Percentiles rank a stretch among this genome's conserved stretches.
These are phyloP conservation scores for Sturnus vulgaris DNA, from an alignment of 2,113 vertebrate genomes.

Conservation along the genomic window DNA sequence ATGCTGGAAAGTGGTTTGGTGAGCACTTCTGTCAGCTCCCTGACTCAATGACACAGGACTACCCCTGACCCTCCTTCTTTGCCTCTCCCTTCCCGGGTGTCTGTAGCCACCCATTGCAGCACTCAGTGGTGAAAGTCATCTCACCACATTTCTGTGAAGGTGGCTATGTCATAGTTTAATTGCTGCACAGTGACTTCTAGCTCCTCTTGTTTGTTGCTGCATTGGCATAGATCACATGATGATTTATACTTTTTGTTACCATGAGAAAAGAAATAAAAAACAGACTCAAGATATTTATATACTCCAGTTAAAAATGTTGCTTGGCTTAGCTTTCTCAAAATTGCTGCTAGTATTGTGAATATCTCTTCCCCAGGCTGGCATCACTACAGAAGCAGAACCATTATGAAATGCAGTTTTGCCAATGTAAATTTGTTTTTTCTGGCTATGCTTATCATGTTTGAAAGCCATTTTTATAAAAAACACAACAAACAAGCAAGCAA, in stretches of 20 bases:
- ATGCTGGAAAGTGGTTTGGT: too few relatives aligned
- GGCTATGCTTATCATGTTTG: background rate
- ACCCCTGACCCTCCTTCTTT: background rate
- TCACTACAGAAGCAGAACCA: background rate
- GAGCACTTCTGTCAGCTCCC: background rate
- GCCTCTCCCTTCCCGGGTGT: background rate
- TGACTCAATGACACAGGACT: background rate
- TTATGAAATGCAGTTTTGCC: background rate
- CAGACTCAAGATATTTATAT: background rate
- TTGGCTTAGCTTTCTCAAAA: background rate
- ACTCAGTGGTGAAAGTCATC: background rate
- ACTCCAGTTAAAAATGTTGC: background rate
- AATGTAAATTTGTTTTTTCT: slow-evolving; percentile 36
- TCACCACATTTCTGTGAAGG: background rate
- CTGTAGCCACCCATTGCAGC: background rate
- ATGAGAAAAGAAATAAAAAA: background rate
- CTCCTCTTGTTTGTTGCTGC: background rate
- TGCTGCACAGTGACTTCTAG: background rate
- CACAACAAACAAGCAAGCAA: slow-evolving; percentile 7
- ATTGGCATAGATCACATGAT: background rate
- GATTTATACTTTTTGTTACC: background rate
- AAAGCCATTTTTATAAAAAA: background rate
- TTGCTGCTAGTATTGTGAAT: background rate
- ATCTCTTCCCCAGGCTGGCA: background rate
- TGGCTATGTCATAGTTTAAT: background rate